A percentile compares a stretch with the other conserved stretches of the same genome.
Evolutionary conservation across 2,113 vertebrate genomes (phyloP).

Genomic region (Vulpes ferrilata): DNA sequence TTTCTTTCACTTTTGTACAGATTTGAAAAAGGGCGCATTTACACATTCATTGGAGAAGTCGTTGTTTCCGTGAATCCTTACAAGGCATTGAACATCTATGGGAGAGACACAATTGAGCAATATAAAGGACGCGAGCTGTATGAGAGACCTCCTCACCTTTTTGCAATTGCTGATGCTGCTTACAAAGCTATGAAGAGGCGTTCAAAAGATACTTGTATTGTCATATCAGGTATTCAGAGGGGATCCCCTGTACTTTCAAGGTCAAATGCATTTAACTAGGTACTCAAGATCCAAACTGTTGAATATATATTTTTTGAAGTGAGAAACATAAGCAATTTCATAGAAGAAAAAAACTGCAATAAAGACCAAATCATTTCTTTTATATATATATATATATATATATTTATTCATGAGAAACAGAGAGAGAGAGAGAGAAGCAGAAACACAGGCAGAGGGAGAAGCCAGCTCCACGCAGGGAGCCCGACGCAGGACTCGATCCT

Average conservation of each 20-base stretch:
- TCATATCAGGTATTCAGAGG: constrained; percentile 94
- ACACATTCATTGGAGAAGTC: constrained; percentile 97
- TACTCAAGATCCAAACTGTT: neutral
- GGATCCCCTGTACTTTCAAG: neutral
- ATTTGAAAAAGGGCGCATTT: constrained; percentile 98
- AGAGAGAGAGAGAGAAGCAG: too few species aligned
- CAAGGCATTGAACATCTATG: constrained; percentile 96
- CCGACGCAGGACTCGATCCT: too few species aligned
- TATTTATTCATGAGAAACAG: too few species aligned
- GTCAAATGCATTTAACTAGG: neutral
- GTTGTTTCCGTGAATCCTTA: constrained; percentile 98
- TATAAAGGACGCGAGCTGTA: constrained; percentile 97
- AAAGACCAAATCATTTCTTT: constrained; percentile 13
- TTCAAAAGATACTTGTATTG: constrained; percentile 98
- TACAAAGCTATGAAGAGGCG: constrained; percentile 99
- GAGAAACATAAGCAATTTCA: constrained; percentile 27
- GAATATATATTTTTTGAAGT: neutral
- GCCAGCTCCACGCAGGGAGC: too few species aligned
- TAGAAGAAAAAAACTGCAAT: neutral
- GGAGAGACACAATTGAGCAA: constrained; percentile 94
- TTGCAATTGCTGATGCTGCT: constrained; percentile 96
- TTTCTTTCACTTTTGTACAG: constrained; percentile 80
- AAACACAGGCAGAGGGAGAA: too few species aligned
- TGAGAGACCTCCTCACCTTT: constrained; percentile 97
- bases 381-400: too few species aligned